Evolutionary conservation across 2,113 vertebrate genomes (phyloP).

Genomic region (Pelobates fuscus): DNA sequence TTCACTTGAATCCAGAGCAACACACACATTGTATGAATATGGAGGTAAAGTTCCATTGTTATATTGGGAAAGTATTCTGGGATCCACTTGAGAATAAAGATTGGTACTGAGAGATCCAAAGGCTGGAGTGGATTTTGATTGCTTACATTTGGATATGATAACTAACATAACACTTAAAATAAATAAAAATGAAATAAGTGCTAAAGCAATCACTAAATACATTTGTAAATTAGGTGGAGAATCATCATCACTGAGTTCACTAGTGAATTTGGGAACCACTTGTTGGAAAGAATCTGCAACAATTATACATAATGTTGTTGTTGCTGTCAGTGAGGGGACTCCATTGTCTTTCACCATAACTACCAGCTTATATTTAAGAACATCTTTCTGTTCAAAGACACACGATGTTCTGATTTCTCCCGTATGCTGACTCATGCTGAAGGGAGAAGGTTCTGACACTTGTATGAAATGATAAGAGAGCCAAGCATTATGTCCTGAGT

Average conservation of each 20-base stretch:
- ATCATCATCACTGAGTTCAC: neutral
- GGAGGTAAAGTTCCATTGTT: constrained; percentile 62
- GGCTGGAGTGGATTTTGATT: constrained; percentile 1
- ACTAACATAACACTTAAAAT: constrained; percentile 54
- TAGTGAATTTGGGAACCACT: neutral
- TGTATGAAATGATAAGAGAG: constrained; percentile 61
- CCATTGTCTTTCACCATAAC: constrained; percentile 57
- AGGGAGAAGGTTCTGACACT: constrained; percentile 52
- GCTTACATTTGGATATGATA: constrained; percentile 36
- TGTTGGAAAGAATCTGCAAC: constrained; percentile 43
- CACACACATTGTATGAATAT: constrained; percentile 8
- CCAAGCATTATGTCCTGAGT: constrained; percentile 66
- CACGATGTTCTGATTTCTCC: constrained; percentile 50
- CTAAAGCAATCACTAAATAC: constrained; percentile 53
- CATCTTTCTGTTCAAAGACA: constrained; percentile 49
- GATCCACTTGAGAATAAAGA: constrained; percentile 44
- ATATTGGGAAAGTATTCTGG: constrained; percentile 52
- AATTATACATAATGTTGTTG: constrained; percentile 35
- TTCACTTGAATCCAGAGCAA: constrained; percentile 39
- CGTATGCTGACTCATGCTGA: constrained; percentile 49
- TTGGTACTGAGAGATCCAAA: constrained; percentile 52
- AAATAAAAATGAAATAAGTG: constrained; percentile 53
- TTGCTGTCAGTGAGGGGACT: constrained; percentile 42
- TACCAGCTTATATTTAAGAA: constrained; percentile 13
- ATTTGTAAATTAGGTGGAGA: constrained; percentile 35